Conservation (phyloP, 2,888 invertebrate species). For the Ennomos erosarius region DNA sequence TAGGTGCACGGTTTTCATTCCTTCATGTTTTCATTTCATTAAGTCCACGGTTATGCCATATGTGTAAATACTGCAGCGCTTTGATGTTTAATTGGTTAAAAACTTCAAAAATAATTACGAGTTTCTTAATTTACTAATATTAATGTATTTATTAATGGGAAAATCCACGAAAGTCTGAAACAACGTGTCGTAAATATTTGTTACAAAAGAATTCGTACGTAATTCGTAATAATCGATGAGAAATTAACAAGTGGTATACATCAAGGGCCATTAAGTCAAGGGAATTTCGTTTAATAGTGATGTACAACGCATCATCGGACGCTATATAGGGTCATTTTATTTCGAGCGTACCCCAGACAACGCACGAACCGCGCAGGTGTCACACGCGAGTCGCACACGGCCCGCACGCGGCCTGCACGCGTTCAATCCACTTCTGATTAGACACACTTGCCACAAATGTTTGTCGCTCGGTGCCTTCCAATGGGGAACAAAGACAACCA, state of each 20-base stretch:
- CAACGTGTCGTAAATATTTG: no score
- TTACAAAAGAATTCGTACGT: no score
- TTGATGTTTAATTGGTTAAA: no score
- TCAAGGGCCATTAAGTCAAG: constrained; percentile 34
- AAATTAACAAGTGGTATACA: constrained; percentile 4
- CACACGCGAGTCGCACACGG: constrained; percentile 54
- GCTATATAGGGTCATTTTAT: constrained; percentile 17
- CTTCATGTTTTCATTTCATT: no score
- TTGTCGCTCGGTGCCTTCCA: constrained; percentile 58
- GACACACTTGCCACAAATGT: constrained; percentile 77
- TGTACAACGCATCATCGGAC: constrained; percentile 16
- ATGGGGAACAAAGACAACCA: constrained; percentile 63
- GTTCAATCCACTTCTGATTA: constrained; percentile 58
- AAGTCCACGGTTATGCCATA: no score
- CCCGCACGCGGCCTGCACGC: constrained; percentile 52
- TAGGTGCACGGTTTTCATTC: no score
- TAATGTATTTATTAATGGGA: no score
- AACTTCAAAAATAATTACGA: no score
- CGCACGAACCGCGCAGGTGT: constrained; percentile 59
- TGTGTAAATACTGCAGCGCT: no score
- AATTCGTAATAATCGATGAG: constrained; percentile 8
- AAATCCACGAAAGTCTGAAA: no score
- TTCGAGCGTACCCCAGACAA: constrained; percentile 3
- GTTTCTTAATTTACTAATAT: no score
- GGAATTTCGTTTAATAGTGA: constrained; percentile 12